phyloP scores from a whole-genome alignment of 2,888 invertebrate species.

The Leptura quadrifasciata region DNA sequence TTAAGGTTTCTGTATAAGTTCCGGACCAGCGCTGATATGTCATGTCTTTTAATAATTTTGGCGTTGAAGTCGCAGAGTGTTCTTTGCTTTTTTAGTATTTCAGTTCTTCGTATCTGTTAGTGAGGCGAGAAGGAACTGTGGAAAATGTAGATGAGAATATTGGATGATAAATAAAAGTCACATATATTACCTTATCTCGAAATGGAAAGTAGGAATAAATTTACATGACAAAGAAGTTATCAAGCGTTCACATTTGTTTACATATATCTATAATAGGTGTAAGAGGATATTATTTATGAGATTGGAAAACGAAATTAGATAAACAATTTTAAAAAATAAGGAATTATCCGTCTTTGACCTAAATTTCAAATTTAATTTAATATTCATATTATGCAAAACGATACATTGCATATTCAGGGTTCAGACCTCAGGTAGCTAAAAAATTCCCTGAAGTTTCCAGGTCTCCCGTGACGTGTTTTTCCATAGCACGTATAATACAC shows the following conservation, averaged over 20 bases:
- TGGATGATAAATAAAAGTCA: slow-evolving; percentile 11
- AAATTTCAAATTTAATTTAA: too few relatives aligned
- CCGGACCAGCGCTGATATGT: not conserved
- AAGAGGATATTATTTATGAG: too few relatives aligned
- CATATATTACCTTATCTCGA: slow-evolving; percentile 15
- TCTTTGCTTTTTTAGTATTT: not conserved
- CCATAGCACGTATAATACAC: too few relatives aligned
- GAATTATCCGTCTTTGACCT: too few relatives aligned
- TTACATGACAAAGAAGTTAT: slow-evolving; percentile 11
- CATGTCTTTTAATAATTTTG: not conserved
- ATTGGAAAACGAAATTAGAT: too few relatives aligned
- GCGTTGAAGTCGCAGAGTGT: slow-evolving; percentile 33
- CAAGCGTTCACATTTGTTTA: not conserved
- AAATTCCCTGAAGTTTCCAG: too few relatives aligned
- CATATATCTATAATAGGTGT: too few relatives aligned
- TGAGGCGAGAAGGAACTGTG: slow-evolving; percentile 60
- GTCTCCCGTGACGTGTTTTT: too few relatives aligned
- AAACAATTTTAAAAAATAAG: too few relatives aligned
- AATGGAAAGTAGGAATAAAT: slow-evolving; percentile 14
- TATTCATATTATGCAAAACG: too few relatives aligned
- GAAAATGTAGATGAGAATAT: slow-evolving; percentile 51
- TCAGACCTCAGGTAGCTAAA: too few relatives aligned
- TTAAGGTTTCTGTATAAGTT: not conserved
- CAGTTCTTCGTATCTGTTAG: slow-evolving; percentile 60
- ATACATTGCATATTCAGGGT: too few relatives aligned